These are phyloP conservation scores for Archivesica marissinica DNA, from an alignment of 1,140 invertebrate genomes.

Conservation along the genomic window DNA sequence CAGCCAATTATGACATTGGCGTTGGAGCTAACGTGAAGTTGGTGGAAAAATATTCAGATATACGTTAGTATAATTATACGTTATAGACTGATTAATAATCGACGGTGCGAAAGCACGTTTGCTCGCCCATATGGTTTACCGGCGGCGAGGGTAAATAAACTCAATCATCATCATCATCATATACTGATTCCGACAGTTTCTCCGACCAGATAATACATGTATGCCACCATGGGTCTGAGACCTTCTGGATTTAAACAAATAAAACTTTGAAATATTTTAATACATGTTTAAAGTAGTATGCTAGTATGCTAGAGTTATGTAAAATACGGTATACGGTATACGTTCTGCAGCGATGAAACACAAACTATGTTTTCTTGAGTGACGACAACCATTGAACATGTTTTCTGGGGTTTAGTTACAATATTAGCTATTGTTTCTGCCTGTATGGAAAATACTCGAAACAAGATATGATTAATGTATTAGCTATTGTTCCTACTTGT, in stretches of 20 bases:
- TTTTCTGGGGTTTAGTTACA: too few relatives aligned
- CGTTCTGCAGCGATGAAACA: too few relatives aligned
- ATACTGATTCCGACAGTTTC: neutral
- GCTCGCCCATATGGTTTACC: neutral
- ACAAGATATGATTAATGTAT: neutral
- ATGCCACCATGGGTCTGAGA: neutral
- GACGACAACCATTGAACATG: too few relatives aligned
- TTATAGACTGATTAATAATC: neutral
- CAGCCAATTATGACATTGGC: slow-evolving; percentile 31
- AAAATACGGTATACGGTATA: too few relatives aligned
- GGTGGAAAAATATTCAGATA: slow-evolving; percentile 61
- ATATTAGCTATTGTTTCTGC: too few relatives aligned
- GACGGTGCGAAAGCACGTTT: neutral
- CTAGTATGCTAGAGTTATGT: too few relatives aligned
- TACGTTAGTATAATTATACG: slow-evolving; percentile 40
- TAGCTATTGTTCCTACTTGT: neutral
- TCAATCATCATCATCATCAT: neutral
- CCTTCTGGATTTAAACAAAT: neutral
- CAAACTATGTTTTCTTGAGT: too few relatives aligned
- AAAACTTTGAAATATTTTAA: too few relatives aligned
- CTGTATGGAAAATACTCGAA: too few relatives aligned
- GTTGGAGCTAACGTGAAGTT: slow-evolving; percentile 58
- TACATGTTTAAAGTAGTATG: too few relatives aligned
- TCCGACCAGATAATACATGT: neutral
- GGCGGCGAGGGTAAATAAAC: neutral